Evolutionary conservation across 2,113 vertebrate genomes (phyloP).

Genomic region (Symphodus melops): DNA sequence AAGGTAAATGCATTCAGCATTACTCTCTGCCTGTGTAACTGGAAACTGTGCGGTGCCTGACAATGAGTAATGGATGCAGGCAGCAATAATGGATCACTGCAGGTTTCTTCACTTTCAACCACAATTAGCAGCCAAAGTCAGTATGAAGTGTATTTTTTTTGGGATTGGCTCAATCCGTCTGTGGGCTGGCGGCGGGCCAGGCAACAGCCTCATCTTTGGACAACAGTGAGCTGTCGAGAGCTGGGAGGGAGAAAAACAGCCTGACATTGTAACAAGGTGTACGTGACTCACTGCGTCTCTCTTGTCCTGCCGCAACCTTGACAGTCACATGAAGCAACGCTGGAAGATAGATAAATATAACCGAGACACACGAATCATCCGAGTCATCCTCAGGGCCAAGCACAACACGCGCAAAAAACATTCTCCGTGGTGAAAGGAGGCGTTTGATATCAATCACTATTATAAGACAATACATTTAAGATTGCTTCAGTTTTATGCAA

Average conservation of each 20-base stretch:
- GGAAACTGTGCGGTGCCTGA: constrained; percentile 42
- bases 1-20: constrained; percentile 35
- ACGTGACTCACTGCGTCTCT: constrained; percentile 46
- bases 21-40: constrained; percentile 35
- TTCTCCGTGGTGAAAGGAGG: not conserved
- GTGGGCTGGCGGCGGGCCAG: constrained; percentile 53
- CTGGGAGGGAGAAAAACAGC: constrained; percentile 62
- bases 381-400: not conserved
- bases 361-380: not conserved
- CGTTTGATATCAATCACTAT: not conserved
- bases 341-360: constrained; percentile 9
- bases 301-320: constrained; percentile 47
- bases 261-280: constrained; percentile 55
- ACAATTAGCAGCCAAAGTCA: constrained; percentile 52
- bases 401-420: constrained; percentile 18
- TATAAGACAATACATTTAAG: not conserved
- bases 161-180: constrained; percentile 46
- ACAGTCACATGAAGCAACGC: constrained; percentile 30
- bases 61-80: constrained; percentile 48
- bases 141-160: constrained; percentile 49
- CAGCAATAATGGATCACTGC: constrained; percentile 53
- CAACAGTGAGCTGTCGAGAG: constrained; percentile 50
- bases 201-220: constrained; percentile 43
- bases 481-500: not conserved
- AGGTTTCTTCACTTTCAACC: constrained; percentile 53